Percentiles rank a stretch among this genome's conserved stretches.
Evolutionary conservation across 2,797 vertebrate species (phyloP).

Genomic region (Ispidina picta): DNA sequence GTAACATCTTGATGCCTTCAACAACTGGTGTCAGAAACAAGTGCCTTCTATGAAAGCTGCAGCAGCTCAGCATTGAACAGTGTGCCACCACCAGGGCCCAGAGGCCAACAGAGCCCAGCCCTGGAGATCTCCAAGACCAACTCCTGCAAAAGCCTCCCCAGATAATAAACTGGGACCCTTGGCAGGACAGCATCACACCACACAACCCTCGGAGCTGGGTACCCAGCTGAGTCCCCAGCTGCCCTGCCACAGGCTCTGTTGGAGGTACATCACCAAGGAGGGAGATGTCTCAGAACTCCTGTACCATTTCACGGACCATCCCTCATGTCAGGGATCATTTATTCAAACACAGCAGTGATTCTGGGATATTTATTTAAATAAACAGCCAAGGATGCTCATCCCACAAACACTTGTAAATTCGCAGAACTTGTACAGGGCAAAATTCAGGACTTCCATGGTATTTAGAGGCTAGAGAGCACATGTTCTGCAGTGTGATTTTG

Average conservation of each 20-base stretch:
- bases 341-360: neutral
- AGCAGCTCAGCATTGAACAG: neutral
- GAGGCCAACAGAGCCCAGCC: neutral
- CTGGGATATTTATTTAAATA: neutral
- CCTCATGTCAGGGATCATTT: neutral
- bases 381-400: neutral
- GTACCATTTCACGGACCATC: no score
- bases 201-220: neutral
- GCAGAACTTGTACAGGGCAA: neutral
- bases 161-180: accelerated
- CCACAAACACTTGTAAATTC: neutral
- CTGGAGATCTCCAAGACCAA: neutral
- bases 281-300: neutral
- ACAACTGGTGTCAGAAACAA: neutral
- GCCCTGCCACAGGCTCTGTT: neutral
- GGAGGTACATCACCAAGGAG: no score
- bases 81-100: accelerated
- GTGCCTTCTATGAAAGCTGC: accelerated
- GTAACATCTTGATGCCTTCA: neutral
- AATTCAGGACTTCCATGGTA: neutral
- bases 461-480: neutral
- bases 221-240: neutral
- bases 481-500: neutral
- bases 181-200: neutral
- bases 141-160: neutral